phyloP scores from a whole-genome alignment of 2,797 vertebrate species.

The Labroides dimidiatus region DNA sequence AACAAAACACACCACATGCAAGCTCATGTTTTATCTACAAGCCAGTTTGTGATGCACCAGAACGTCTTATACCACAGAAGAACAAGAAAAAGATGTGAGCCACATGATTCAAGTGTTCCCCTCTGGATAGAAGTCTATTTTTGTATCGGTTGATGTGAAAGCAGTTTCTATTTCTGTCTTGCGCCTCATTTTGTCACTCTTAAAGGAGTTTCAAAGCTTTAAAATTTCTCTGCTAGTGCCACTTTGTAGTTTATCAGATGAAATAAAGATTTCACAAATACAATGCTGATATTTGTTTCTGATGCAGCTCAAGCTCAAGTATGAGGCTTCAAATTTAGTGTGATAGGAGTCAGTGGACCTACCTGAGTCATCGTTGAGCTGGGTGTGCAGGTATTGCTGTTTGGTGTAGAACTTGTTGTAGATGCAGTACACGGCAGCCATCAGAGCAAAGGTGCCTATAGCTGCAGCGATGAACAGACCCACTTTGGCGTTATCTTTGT shows the following conservation, averaged over 20 bases:
- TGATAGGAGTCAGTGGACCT: background rate
- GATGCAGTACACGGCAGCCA: constrained; percentile 86
- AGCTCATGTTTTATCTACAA: background rate
- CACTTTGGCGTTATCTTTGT: constrained; percentile 73
- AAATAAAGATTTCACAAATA: background rate
- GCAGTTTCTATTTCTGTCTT: constrained; percentile 10
- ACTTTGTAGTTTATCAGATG: constrained; percentile 13
- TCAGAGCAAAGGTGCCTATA: constrained; percentile 78
- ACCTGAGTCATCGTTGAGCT: constrained; percentile 75
- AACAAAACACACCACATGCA: background rate
- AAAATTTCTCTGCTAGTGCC: background rate
- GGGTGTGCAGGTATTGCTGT: constrained; percentile 80
- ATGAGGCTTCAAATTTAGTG: background rate
- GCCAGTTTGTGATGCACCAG: background rate
- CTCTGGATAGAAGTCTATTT: constrained; percentile 2
- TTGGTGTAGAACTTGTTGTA: constrained; percentile 86
- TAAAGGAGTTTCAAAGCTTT: background rate
- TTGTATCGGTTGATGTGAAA: constrained; percentile 5
- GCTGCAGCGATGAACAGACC: constrained; percentile 83
- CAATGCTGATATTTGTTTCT: background rate
- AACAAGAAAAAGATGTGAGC: too few relatives aligned
- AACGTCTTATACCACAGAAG: constrained; percentile 4
- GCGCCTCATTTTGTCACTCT: constrained; percentile 13
- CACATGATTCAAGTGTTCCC: background rate
- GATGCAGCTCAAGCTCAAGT: background rate